Evolutionary conservation across 92 coral and sea anemone species (phyloP), one percentile per base, ranked within the genome.

Genomic region (Epizoanthus fatuus): DNA sequence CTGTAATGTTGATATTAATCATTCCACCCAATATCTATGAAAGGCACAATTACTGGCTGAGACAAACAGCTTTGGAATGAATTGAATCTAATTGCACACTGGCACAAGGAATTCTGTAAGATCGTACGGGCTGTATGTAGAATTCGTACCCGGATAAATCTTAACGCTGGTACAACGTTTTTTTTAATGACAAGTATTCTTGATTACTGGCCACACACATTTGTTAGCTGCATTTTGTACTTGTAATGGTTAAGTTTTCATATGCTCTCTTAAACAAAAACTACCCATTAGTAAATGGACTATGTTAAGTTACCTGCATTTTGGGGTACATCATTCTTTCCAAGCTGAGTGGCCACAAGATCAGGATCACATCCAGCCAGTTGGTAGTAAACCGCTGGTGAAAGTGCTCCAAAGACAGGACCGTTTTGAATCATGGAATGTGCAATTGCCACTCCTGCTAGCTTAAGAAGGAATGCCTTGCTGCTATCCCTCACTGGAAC

Each of bases 401-500:
- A 81, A 3, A 90, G 55, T 20, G 86, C 90, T 51, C 68, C 20
- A 60, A 90, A 90, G 69, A 55, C 79, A 59, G 90, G 81, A 58
- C 88, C 88, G 16, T 80, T 73, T 58, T 90, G 89, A 71, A 15
- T 19, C 4, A 84, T 52, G 47, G 93, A 56, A 59, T 90, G 90
- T 59, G 85, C 73, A 11, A 86, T 83, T 32, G 74, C 74, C 72
- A 80, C 20, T 19, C 93, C 93, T 37, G 93, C 84, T 51, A 65
- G 76, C 53, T 90, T 89, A 65, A 90, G 80, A 63, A 90, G 63
- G 29, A 90, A 35, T 2, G 90, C 87, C 53, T 92, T 92, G 75
- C 90, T 92, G 19, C 81, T 71, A 86, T 92, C 90, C 69, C 70
- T 88, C 56, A 92, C 73, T 8, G 90, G 88, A 25, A 92, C 62